Evolutionary conservation across 2,797 vertebrate genomes (phyloP).

Genomic region (Labroides dimidiatus): DNA sequence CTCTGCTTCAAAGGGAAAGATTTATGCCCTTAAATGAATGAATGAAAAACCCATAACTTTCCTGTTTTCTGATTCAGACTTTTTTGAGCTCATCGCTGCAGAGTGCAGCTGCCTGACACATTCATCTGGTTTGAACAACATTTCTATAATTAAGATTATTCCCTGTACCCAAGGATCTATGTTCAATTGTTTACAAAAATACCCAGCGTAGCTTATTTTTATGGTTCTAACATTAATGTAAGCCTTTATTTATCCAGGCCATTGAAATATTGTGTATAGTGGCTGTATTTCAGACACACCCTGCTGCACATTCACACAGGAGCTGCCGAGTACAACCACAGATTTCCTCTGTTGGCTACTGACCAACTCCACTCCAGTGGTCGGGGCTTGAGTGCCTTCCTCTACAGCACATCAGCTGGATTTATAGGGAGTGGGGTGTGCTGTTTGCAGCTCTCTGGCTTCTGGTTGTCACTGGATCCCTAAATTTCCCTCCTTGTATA

Average conservation of each 20-base stretch:
- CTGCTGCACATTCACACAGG: conserved; percentile 76
- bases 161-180: background rate
- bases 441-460: conserved; percentile 67
- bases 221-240: conserved; percentile 21
- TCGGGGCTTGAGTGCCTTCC: conserved; percentile 70
- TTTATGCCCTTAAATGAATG: conserved; percentile 75
- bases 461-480: conserved; percentile 66
- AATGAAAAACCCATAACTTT: conserved; percentile 69
- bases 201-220: conserved; percentile 8
- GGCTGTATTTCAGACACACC: conserved; percentile 70
- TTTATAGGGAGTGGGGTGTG: conserved; percentile 67
- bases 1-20: conserved; percentile 79
- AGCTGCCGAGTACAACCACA: conserved; percentile 70
- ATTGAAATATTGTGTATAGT: conserved; percentile 60
- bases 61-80: conserved; percentile 50
- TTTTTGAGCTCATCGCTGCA: conserved; percentile 38
- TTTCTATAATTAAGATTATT: conserved; percentile 16
- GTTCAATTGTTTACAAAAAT: conserved; percentile 19
- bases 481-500: conserved; percentile 53
- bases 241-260: conserved; percentile 49
- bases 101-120: conserved; percentile 9
- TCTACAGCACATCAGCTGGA: conserved; percentile 71
- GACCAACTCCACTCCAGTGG: conserved; percentile 69
- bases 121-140: conserved; percentile 34
- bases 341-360: conserved; percentile 73